Base-by-base conservation (phyloP, 1,140 invertebrate genomes). In the Pogonus chalceus region DNA sequence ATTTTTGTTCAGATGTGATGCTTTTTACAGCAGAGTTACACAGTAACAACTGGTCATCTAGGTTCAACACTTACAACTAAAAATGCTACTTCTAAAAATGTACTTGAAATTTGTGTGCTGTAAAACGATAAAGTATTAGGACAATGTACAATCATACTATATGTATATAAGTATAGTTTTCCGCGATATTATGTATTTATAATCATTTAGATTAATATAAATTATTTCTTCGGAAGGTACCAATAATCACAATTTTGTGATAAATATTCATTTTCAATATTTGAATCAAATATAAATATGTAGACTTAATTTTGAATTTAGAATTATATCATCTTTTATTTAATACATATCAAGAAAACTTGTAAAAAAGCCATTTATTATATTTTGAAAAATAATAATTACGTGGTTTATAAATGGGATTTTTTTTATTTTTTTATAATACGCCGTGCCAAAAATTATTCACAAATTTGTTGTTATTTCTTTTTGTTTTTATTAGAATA, bases 61-160 rank as follows among this genome's bases (percentile, higher is more conserved):
- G 56, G 56, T 59, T 77, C 73, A 78, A 78, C 76, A 78, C 75
- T 76, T 78, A 78, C 56, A 77, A 76, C 75, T 78, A 76, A 76
- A 76, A 76, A 74, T 57, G 47, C 59, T 63, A 62, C 55, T 55
- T 52, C 64, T 63, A 62, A 60, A 23, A 23, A 26, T 51, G 49
- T 51, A 24, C 49, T 16, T 22, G 23, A 51, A 60, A 54, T 61
- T 56, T 63, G 58, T 66, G 66, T 60, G 70, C 76, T 72, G 58
- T 64, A 62, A 67, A 67, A 66, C 62, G 59, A 66, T 66, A 60
- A 56, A 57, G 26, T 52, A 46, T 23, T 22, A 49, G 47, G 47
- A 23, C 47, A 21, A 26, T 35, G 23, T 21, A 37, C 12, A 52
- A 52, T 53, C 23, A 26, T 49, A 31, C 50, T 22, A 49, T 49